These are phyloP conservation scores for Calidris pugnax DNA, from an alignment of 2,113 vertebrate genomes.

Conservation along the genomic window DNA sequence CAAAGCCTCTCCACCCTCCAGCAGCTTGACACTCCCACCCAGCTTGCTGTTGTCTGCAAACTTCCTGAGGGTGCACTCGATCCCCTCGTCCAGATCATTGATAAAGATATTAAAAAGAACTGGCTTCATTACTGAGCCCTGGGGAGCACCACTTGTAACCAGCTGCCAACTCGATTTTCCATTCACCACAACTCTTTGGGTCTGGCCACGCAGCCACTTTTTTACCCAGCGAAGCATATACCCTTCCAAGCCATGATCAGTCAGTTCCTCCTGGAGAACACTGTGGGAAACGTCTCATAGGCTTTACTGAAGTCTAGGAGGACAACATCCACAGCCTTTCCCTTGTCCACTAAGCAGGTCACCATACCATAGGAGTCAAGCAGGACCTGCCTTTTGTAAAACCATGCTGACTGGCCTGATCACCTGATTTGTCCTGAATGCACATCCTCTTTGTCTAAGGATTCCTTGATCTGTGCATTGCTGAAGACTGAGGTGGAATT, in stretches of 20 bases:
- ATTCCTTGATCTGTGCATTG: background rate
- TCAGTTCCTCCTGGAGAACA: background rate
- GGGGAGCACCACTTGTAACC: background rate
- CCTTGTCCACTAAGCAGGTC: background rate
- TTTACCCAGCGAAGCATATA: background rate
- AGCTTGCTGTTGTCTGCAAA: background rate
- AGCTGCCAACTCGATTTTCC: background rate
- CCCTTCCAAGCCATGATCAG: background rate
- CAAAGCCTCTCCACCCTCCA: background rate
- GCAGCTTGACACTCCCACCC: background rate
- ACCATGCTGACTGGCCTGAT: background rate
- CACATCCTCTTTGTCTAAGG: background rate
- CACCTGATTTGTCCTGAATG: background rate
- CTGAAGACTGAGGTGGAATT: background rate
- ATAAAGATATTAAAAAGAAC: background rate
- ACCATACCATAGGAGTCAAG: background rate
- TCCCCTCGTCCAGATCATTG: background rate
- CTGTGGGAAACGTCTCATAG: background rate
- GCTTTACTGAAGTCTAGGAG: background rate
- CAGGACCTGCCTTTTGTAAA: background rate
- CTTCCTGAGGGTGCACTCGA: background rate
- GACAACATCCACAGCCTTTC: background rate
- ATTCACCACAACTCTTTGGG: background rate
- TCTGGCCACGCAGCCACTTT: background rate
- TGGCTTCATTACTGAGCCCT: background rate